Conservation (phyloP, 2,113 vertebrate species). For the Thamnaconus septentrionalis region DNA sequence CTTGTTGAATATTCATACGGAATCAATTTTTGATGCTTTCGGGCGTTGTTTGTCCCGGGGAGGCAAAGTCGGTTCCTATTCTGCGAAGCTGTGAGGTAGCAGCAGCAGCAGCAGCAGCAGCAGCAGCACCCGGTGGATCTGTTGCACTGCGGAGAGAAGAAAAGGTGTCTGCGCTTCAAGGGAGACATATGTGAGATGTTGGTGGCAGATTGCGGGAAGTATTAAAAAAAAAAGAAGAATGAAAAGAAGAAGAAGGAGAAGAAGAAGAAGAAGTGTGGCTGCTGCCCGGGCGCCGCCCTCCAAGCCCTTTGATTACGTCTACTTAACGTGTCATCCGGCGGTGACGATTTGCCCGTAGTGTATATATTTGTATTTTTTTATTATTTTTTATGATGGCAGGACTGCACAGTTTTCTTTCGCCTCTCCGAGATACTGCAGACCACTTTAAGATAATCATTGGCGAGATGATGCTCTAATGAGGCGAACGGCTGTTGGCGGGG, state of each 20-base stretch:
- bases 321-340: constrained; percentile 38
- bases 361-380: constrained; percentile 46
- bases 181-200: constrained; percentile 64
- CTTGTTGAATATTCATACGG: constrained; percentile 83
- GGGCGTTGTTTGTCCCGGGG: constrained; percentile 76
- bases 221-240: no score
- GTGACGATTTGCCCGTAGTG: constrained; percentile 46
- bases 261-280: no score
- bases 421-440: constrained; percentile 63
- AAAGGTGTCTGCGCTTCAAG: constrained; percentile 66
- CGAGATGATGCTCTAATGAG: constrained; percentile 69
- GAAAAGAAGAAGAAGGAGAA: no score
- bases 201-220: constrained; percentile 48
- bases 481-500: constrained; percentile 56
- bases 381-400: constrained; percentile 31
- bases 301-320: constrained; percentile 28
- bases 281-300: no score
- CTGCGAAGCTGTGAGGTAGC: constrained; percentile 69
- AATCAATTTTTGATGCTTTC: constrained; percentile 77
- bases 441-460: constrained; percentile 78
- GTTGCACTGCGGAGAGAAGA: constrained; percentile 46
- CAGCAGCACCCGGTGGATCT: constrained; percentile 50
- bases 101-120: constrained; percentile 39
- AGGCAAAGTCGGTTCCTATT: constrained; percentile 67
- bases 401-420: constrained; percentile 64